These are phyloP conservation scores for Dysmachus trigonus DNA, from an alignment of 2,888 invertebrate genomes.

Conservation along the genomic window DNA sequence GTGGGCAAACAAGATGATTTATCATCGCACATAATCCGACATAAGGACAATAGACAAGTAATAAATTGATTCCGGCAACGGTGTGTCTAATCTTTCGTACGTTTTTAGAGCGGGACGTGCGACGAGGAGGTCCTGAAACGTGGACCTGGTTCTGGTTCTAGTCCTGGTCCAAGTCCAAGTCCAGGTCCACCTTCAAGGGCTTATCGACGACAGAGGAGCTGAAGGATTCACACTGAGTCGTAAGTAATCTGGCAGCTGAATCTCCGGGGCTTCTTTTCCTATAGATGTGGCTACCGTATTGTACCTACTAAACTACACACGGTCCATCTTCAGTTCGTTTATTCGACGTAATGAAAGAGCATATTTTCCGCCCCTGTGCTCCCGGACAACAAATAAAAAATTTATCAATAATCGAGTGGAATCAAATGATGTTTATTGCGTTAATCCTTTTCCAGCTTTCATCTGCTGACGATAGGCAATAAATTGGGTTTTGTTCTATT, in stretches of 20 bases:
- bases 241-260: neutral
- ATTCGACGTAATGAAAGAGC: neutral
- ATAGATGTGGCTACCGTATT: neutral
- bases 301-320: neutral
- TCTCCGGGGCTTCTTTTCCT: neutral
- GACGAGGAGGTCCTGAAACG: neutral
- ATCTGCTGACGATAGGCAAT: neutral
- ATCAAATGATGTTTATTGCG: neutral
- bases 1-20: slow-evolving; percentile 41
- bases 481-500: neutral
- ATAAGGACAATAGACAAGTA: slow-evolving; percentile 45
- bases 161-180: neutral
- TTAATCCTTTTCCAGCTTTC: neutral
- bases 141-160: neutral
- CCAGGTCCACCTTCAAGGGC: neutral
- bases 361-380: neutral
- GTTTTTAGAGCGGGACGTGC: neutral
- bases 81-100: slow-evolving; percentile 45
- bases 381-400: neutral
- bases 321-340: neutral
- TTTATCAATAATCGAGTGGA: neutral
- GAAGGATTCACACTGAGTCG: neutral
- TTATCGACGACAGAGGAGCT: neutral
- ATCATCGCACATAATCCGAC: slow-evolving; percentile 43
- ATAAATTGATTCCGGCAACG: slow-evolving; percentile 45